Conservation (phyloP, 2,797 vertebrate species). For the Sebastes iracundus region DNA sequence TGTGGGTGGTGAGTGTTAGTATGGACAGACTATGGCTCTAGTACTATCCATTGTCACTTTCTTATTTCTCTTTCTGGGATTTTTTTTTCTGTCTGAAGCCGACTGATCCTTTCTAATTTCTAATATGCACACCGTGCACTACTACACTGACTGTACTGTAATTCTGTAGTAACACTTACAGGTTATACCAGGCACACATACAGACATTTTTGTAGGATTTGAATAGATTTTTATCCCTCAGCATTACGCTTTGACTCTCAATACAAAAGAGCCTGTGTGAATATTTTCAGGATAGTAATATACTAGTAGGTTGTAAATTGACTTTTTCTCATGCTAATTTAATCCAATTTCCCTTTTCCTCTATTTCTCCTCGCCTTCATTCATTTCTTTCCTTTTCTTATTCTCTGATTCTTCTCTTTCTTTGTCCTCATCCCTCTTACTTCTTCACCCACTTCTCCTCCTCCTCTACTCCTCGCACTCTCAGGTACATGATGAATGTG, state of each 20-base stretch:
- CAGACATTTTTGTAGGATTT: background rate
- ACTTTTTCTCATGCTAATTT: slow-evolving; percentile 58
- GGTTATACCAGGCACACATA: background rate
- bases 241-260: slow-evolving; percentile 1
- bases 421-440: background rate
- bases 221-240: background rate
- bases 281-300: slow-evolving; percentile 36
- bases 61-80: background rate
- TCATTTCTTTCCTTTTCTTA: slow-evolving; percentile 5
- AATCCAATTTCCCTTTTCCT: slow-evolving; percentile 49
- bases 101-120: background rate
- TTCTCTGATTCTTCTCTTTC: background rate
- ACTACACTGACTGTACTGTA: background rate
- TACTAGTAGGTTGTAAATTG: slow-evolving; percentile 22
- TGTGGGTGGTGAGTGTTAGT: slow-evolving; percentile 13
- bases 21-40: background rate
- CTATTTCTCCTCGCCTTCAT: slow-evolving; percentile 18
- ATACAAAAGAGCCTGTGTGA: slow-evolving; percentile 22
- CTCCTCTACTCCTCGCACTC: slow-evolving; percentile 40
- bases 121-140: background rate
- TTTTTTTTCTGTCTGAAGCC: background rate
- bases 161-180: background rate
- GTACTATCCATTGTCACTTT: background rate
- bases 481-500: slow-evolving; percentile 98
- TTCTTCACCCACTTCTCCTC: background rate